These are phyloP conservation scores for Parapsyche elsis DNA, from an alignment of 1,140 invertebrate genomes.

Conservation along the genomic window DNA sequence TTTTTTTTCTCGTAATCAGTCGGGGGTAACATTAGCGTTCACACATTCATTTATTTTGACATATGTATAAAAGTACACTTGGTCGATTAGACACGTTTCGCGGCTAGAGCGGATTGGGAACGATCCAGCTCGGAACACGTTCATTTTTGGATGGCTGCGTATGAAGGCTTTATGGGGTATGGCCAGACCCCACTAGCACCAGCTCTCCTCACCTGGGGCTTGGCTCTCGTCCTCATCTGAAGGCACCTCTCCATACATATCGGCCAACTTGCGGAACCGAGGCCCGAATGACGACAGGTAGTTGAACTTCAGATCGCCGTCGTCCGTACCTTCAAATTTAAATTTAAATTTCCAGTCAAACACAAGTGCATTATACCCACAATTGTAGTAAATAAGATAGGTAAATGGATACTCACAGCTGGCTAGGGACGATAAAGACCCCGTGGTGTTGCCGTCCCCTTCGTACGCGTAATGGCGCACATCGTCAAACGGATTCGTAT, in stretches of 20 bases:
- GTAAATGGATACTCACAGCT: slow-evolving; percentile 74
- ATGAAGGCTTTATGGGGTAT: slow-evolving; percentile 5
- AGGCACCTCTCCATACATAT: slow-evolving; percentile 95
- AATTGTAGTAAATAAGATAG: background rate
- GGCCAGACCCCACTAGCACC: slow-evolving; percentile 71
- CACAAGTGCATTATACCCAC: too few relatives aligned
- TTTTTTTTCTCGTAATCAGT: slow-evolving; percentile 11
- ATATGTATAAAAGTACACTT: slow-evolving; percentile 39
- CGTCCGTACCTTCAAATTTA: slow-evolving; percentile 78
- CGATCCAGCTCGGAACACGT: slow-evolving; percentile 15
- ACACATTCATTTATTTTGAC: slow-evolving; percentile 4
- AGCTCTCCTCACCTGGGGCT: slow-evolving; percentile 78
- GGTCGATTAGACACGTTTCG: slow-evolving; percentile 31
- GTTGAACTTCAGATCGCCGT: slow-evolving; percentile 96
- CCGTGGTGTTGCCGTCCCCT: slow-evolving; percentile 91
- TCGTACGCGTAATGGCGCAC: slow-evolving; percentile 96
- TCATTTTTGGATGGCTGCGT: background rate
- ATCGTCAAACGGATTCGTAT: slow-evolving; percentile 92
- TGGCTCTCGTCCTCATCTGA: slow-evolving; percentile 81
- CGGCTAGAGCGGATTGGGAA: slow-evolving; percentile 35
- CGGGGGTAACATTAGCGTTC: slow-evolving; percentile 16
- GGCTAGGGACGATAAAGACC: slow-evolving; percentile 91
- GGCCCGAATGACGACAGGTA: slow-evolving; percentile 97
- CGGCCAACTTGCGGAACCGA: slow-evolving; percentile 94
- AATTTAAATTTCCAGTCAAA: background rate